Conservation (phyloP, 2,888 invertebrate genomes). For the Orchesella flavescens region DNA sequence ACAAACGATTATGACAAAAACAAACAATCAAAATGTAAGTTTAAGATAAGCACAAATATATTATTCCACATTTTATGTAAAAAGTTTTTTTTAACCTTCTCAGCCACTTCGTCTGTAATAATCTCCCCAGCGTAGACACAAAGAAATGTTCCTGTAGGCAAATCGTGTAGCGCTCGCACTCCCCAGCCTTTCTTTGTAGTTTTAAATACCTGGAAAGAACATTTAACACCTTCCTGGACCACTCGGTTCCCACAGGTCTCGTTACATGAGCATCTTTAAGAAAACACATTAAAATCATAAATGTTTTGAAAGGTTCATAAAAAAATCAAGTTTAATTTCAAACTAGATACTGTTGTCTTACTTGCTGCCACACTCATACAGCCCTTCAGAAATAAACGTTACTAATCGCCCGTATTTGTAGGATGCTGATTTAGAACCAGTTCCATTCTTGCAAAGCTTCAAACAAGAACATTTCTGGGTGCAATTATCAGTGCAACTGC, state of each 20-base stretch:
- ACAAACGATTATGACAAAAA: too few relatives aligned
- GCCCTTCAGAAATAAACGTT: too few relatives aligned
- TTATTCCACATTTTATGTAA: too few relatives aligned
- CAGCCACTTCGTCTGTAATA: slow-evolving; percentile 90
- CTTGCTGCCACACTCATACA: not conserved
- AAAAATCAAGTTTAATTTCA: not conserved
- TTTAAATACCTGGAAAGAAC: slow-evolving; percentile 94
- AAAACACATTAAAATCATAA: too few relatives aligned
- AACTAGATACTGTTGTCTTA: too few relatives aligned
- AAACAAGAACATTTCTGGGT: slow-evolving; percentile 77
- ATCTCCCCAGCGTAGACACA: slow-evolving; percentile 96
- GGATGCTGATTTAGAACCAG: too few relatives aligned
- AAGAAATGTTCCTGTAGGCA: slow-evolving; percentile 94
- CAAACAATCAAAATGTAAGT: too few relatives aligned
- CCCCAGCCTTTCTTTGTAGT: slow-evolving; percentile 96
- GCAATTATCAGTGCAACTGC: slow-evolving; percentile 94
- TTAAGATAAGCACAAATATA: too few relatives aligned
- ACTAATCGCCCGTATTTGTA: too few relatives aligned
- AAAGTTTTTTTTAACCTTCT: slow-evolving; percentile 73
- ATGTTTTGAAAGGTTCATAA: not conserved
- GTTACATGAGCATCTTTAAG: slow-evolving; percentile 81
- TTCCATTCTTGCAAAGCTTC: too few relatives aligned
- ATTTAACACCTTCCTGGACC: slow-evolving; percentile 90
- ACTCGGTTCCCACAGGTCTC: slow-evolving; percentile 92
- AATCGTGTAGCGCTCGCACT: slow-evolving; percentile 91